These are phyloP conservation scores for Phoebastria nigripes DNA, from an alignment of 2,797 vertebrate species.

Conservation along the genomic window DNA sequence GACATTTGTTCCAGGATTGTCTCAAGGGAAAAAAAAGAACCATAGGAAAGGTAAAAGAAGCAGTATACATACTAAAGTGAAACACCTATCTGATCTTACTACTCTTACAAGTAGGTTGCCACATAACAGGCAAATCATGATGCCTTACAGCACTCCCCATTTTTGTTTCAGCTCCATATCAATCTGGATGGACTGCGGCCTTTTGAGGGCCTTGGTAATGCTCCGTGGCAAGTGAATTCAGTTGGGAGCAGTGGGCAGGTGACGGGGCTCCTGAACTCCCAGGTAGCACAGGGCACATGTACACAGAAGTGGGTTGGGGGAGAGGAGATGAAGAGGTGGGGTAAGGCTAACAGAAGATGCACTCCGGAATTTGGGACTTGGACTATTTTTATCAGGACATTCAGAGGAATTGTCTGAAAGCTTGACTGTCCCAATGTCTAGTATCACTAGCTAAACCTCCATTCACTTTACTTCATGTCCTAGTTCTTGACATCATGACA, in stretches of 20 bases:
- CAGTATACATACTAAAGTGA: not conserved
- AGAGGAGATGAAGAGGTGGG: not conserved
- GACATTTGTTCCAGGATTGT: not conserved
- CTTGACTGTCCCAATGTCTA: not conserved
- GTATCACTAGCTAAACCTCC: not conserved
- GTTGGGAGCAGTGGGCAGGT: not conserved
- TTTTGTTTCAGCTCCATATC: not conserved
- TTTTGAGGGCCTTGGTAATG: not conserved
- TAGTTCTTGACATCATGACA: not conserved
- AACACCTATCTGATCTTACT: not conserved
- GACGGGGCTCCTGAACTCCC: not conserved
- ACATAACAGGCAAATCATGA: not conserved
- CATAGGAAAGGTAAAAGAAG: not conserved
- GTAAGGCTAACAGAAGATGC: not conserved
- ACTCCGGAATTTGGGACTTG: not conserved
- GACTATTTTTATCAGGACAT: not conserved
- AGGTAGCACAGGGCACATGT: not conserved
- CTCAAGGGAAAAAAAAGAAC: not conserved
- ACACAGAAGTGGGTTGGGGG: not conserved
- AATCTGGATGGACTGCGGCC: rapidly evolving
- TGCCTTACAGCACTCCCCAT: not conserved
- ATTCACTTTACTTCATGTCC: not conserved
- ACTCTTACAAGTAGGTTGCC: not conserved
- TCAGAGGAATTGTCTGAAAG: not conserved
- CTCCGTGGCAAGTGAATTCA: not conserved